Percentiles rank a stretch among this genome's conserved stretches.
phyloP scores from a whole-genome alignment of 2,797 vertebrate genomes.

The Aselliscus stoliczkanus region DNA sequence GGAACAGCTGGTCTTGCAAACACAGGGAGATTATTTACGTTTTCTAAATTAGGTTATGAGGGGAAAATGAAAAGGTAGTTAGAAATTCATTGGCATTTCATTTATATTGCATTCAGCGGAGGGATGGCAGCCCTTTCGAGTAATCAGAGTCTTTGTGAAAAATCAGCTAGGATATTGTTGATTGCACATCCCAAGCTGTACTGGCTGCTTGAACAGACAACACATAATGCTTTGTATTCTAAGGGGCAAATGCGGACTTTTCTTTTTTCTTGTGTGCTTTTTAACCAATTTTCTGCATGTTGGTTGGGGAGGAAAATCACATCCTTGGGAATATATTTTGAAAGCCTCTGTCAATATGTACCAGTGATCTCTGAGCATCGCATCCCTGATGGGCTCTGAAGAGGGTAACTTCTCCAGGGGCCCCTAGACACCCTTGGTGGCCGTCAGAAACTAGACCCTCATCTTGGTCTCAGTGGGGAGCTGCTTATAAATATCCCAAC shows the following conservation, averaged over 20 bases:
- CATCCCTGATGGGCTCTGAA: neutral
- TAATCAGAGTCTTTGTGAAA: conserved; percentile 66
- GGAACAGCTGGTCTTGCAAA: conserved; percentile 51
- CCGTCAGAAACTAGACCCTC: neutral
- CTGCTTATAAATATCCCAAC: neutral
- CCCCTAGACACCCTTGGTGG: neutral
- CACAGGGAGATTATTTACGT: conserved; percentile 58
- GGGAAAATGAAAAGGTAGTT: conserved; percentile 63
- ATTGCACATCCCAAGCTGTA: neutral
- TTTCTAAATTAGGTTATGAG: conserved; percentile 62
- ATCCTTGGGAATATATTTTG: neutral
- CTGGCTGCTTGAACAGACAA: neutral
- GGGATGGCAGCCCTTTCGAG: neutral
- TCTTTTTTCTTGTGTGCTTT: neutral
- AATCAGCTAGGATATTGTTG: conserved; percentile 43
- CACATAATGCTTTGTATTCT: neutral
- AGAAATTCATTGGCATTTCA: conserved; percentile 55
- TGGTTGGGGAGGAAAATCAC: neutral
- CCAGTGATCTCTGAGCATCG: neutral
- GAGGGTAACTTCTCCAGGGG: neutral
- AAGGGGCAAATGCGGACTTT: neutral
- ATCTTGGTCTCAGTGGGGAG: no score
- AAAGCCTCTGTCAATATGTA: neutral
- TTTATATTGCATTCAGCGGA: neutral
- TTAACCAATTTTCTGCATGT: conserved; percentile 19